Conservation (phyloP, 2,888 invertebrate species). For the Lasioglossum morio region DNA sequence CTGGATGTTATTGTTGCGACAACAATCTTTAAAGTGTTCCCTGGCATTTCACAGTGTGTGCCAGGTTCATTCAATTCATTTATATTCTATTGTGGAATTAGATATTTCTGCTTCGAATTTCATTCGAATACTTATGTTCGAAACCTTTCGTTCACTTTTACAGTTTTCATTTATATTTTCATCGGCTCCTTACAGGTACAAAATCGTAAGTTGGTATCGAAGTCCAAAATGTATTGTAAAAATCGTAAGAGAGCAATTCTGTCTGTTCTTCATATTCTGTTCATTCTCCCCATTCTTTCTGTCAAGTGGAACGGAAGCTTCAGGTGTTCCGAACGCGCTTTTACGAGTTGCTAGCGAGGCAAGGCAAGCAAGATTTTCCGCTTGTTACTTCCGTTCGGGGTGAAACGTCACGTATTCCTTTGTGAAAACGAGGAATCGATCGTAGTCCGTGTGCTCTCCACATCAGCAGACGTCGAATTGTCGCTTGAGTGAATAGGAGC, state of each 20-base stretch:
- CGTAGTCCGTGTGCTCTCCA: conserved; percentile 26
- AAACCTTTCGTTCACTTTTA: not conserved
- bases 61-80: not conserved
- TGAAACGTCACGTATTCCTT: conserved; percentile 31
- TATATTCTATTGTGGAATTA: not conserved
- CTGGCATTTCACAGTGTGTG: not conserved
- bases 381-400: conserved; percentile 18
- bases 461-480: conserved; percentile 32
- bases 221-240: not conserved
- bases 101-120: not conserved
- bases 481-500: conserved; percentile 20
- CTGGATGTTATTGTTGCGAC: not conserved
- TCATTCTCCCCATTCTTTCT: not conserved
- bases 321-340: not conserved
- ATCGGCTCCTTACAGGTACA: too few relatives aligned
- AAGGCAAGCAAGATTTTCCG: conserved; percentile 19
- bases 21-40: not conserved
- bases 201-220: not conserved
- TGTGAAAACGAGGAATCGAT: conserved; percentile 32
- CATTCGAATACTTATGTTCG: not conserved
- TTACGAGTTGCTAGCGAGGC: not conserved
- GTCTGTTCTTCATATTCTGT: not conserved
- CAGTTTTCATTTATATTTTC: not conserved
- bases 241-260: not conserved
- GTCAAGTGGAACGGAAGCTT: not conserved